Conservation (phyloP, 2,888 invertebrate genomes). For the Malthinus flaveolus region DNA sequence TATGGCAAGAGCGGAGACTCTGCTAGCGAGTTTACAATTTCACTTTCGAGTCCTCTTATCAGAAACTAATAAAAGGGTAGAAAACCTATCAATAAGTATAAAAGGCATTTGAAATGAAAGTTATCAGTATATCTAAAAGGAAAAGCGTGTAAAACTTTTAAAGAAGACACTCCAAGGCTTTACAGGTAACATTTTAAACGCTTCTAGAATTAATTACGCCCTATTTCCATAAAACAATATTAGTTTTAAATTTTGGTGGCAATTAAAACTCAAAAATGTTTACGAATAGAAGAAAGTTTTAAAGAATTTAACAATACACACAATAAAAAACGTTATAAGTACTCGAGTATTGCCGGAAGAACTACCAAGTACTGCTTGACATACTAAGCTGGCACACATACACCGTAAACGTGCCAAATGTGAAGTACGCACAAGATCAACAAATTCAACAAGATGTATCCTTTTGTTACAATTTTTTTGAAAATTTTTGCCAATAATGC, state of each 20-base stretch:
- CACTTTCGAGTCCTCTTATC: too few species aligned
- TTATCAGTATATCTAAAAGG: too few species aligned
- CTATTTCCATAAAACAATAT: neutral
- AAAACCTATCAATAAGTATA: too few species aligned
- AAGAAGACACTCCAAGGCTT: too few species aligned
- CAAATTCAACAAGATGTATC: neutral
- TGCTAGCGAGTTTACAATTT: too few species aligned
- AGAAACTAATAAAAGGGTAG: too few species aligned
- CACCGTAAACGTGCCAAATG: neutral
- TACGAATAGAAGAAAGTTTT: constrained; percentile 14
- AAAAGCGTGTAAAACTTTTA: too few species aligned
- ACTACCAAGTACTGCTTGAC: constrained; percentile 21
- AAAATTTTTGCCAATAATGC: neutral
- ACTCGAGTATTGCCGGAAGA: constrained; percentile 9
- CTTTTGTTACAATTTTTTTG: neutral
- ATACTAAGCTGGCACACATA: constrained; percentile 35
- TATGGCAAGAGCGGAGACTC: too few species aligned
- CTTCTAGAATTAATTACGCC: too few species aligned
- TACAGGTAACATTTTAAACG: too few species aligned
- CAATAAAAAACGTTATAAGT: constrained; percentile 11
- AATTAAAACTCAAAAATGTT: neutral
- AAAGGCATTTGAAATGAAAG: too few species aligned
- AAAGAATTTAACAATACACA: neutral
- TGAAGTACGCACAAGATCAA: constrained; percentile 3
- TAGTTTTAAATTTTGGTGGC: neutral